These are phyloP conservation scores for Nymphalis io DNA, from an alignment of 1,140 invertebrate species.

Conservation along the genomic window DNA sequence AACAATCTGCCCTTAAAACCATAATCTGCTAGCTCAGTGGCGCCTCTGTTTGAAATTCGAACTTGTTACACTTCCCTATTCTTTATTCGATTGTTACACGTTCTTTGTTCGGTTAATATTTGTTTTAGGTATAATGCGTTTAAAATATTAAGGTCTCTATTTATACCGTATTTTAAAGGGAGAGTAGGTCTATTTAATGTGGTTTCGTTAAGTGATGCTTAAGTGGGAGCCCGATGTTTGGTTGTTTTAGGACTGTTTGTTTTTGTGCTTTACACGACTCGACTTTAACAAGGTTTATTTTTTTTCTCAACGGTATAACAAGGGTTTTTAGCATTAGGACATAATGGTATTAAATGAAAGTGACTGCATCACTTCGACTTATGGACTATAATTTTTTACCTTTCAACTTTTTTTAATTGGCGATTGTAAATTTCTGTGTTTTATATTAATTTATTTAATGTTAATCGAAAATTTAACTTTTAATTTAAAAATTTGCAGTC, in stretches of 20 bases:
- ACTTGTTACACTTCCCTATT: slow-evolving; percentile 60
- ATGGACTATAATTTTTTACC: not conserved
- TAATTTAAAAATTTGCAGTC: too few relatives aligned
- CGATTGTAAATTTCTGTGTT: too few relatives aligned
- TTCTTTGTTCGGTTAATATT: slow-evolving; percentile 70
- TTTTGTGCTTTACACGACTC: slow-evolving; percentile 65
- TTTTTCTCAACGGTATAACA: slow-evolving; percentile 49
- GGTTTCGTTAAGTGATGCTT: slow-evolving; percentile 69
- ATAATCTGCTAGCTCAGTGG: slow-evolving; percentile 67
- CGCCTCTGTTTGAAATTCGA: slow-evolving; percentile 55
- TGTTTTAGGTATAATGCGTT: slow-evolving; percentile 64
- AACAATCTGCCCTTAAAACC: slow-evolving; percentile 64
- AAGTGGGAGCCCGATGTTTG: slow-evolving; percentile 70
- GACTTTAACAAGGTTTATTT: slow-evolving; percentile 70
- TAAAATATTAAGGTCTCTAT: slow-evolving; percentile 49
- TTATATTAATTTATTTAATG: too few relatives aligned
- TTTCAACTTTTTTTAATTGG: too few relatives aligned
- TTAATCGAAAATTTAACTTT: too few relatives aligned
- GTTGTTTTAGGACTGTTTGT: slow-evolving; percentile 76
- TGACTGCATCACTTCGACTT: not conserved
- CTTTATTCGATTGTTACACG: slow-evolving; percentile 66
- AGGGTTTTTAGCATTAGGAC: slow-evolving; percentile 28
- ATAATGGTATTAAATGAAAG: slow-evolving; percentile 12
- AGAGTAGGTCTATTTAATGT: slow-evolving; percentile 50
- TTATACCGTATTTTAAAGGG: slow-evolving; percentile 33